These are phyloP conservation scores for Threskiornis aethiopicus DNA, from an alignment of 2,797 vertebrate species.

Conservation along the genomic window DNA sequence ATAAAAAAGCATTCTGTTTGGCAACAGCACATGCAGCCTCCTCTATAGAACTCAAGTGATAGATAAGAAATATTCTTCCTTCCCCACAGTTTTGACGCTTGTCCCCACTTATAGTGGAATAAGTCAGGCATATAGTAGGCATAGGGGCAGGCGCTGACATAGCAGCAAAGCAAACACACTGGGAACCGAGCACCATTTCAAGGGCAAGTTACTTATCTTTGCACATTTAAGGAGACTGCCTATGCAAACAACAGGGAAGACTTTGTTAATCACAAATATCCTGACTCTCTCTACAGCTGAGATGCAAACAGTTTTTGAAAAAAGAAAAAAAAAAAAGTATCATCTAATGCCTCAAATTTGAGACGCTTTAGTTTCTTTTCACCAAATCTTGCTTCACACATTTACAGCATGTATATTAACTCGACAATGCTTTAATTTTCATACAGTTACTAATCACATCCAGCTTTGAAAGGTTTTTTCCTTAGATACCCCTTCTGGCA, in stretches of 20 bases:
- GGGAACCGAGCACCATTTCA: not conserved
- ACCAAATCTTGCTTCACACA: not conserved
- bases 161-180: not conserved
- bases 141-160: accelerated
- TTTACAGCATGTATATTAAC: accelerated
- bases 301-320: not conserved
- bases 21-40: not conserved
- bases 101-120: accelerated
- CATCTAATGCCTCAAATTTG: not conserved
- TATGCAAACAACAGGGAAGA: not conserved
- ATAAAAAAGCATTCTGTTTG: accelerated
- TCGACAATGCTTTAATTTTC: not conserved
- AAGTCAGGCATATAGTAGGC: not conserved
- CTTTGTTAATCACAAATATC: not conserved
- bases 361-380: not conserved
- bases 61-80: not conserved
- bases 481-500: not conserved
- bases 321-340: accelerated
- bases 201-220: not conserved
- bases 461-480: accelerated
- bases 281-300: accelerated
- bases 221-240: not conserved
- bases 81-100: not conserved
- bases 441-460: not conserved
- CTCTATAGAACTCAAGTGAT: accelerated